phyloP scores from a whole-genome alignment of 2,113 vertebrate genomes.

The Willisornis vidua region DNA sequence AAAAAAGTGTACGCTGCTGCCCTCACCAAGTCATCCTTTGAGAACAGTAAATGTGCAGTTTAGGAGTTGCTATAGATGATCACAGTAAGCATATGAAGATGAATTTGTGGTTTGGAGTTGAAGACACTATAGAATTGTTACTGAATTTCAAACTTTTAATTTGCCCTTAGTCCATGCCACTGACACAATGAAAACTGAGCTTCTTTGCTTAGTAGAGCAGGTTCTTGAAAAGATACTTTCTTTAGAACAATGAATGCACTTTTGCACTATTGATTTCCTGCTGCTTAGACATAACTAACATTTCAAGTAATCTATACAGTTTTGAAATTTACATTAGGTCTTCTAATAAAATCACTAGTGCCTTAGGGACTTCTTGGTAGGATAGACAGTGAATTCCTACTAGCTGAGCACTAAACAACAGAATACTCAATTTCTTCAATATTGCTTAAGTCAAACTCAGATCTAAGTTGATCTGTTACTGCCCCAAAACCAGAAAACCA shows the following conservation, averaged over 20 bases:
- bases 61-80: neutral
- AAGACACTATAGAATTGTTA: neutral
- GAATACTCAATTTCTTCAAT: neutral
- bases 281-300: constrained; percentile 51
- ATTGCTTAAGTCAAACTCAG: neutral
- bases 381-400: neutral
- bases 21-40: neutral
- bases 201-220: neutral
- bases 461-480: neutral
- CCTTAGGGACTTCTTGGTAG: constrained; percentile 37
- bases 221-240: constrained; percentile 18
- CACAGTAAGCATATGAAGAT: neutral
- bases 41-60: neutral
- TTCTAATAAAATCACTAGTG: constrained; percentile 56
- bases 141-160: neutral
- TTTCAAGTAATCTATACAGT: constrained; percentile 61
- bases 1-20: neutral
- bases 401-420: neutral
- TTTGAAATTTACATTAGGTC: constrained; percentile 66
- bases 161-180: neutral
- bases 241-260: constrained; percentile 21
- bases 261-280: constrained; percentile 62
- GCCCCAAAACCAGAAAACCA: neutral
- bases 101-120: neutral
- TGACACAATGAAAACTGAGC: neutral